These are phyloP conservation scores for Pollimyrus isidori DNA, from an alignment of 2,113 vertebrate species.

Conservation along the genomic window DNA sequence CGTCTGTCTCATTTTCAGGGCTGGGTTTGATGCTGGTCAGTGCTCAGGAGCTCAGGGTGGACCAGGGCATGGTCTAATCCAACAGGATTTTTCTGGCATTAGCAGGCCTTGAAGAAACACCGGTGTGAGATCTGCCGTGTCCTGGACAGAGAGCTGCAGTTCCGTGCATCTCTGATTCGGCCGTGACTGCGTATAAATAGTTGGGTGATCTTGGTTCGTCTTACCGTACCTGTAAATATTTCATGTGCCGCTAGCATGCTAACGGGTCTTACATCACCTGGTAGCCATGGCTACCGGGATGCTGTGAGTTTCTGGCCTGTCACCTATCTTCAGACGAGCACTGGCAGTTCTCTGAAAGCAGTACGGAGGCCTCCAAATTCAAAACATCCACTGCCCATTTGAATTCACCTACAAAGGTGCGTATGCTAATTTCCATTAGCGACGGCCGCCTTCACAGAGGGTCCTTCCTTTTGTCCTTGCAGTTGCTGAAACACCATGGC, in stretches of 20 bases:
- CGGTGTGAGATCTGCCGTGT: not conserved
- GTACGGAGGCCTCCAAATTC: not conserved
- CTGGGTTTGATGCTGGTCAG: not conserved
- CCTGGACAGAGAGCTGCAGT: not conserved
- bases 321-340: not conserved
- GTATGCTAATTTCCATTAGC: slow-evolving; percentile 1
- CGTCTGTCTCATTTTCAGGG: not conserved
- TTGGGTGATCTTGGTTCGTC: slow-evolving; percentile 27
- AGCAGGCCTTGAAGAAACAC: not conserved
- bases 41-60: not conserved
- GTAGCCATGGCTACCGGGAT: slow-evolving; percentile 34
- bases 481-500: not conserved
- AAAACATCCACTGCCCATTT: not conserved
- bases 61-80: not conserved
- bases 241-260: slow-evolving; percentile 43
- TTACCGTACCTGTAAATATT: slow-evolving; percentile 49
- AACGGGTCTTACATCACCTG: slow-evolving; percentile 32
- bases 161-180: not conserved
- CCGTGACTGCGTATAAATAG: slow-evolving; percentile 17
- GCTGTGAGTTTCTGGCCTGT: slow-evolving; percentile 5
- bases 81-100: not conserved
- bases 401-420: not conserved
- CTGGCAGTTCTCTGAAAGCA: not conserved
- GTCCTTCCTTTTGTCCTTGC: not conserved
- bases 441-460: too few species aligned